Base-by-base conservation (phyloP, 2,888 invertebrate species). In the Autographa pulchrina region DNA sequence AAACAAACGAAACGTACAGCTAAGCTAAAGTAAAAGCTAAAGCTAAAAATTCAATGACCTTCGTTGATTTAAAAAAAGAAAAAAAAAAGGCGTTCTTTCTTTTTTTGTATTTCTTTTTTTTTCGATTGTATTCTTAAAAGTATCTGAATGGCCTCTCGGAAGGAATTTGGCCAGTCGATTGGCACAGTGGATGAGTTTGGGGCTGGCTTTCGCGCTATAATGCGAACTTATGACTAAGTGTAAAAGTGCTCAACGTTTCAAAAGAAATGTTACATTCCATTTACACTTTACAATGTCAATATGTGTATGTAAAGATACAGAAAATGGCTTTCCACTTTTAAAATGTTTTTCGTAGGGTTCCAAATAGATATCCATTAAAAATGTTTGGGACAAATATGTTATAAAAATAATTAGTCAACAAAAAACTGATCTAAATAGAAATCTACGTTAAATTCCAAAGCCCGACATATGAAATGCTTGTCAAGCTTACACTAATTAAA, bases 101-200 rank as follows among this genome's bases (percentile, higher is more conserved):
- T 14, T 59, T 59, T 31, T 6, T 56, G 0, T 56, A 2, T n/a
- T 4, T 13, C 25, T 20, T 48, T 48, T 20, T 56, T 56, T 52
- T 52, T 9, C 6, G n/a, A 56, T 25, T 56, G 11, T 56, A 5
- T 56, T 56, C 25, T 56, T 48, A 48, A 48, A 43, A n/a, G 52
- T 59, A 68, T 80, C 72, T 71, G 56, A 77, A 80, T 16, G 8
- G 32, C 16, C 11, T 1, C 35, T 48, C 48, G 48, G 48, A 48
- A 48, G 16, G 48, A 48, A 48, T 48, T 48, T n/a, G 48, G 48
- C 48, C 48, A 48, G 48, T 48, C 48, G 48, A 6, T 48, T 16
- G 6, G n/a, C n/a, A 8, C 8, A n/a, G 48, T n/a, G n/a, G n/a
- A 48, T 16, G 38, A 38, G 6, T 48, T 48, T n/a, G 48, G n/a